phyloP scores from a whole-genome alignment of 2,797 vertebrate species.

The Aphelocoma californica region DNA sequence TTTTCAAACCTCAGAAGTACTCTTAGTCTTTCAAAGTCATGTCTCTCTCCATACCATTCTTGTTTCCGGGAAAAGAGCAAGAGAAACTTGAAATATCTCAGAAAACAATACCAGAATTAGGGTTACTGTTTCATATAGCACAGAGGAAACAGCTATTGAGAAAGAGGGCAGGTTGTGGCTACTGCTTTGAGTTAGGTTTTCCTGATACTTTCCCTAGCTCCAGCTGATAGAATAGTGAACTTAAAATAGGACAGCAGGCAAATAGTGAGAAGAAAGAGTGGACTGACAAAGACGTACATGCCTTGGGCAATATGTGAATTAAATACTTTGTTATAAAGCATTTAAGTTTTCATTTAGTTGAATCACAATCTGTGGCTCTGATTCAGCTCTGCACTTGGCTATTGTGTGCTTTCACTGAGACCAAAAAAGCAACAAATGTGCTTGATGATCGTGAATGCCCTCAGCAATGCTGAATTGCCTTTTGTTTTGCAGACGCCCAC shows the following conservation, averaged over 20 bases:
- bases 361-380: not conserved
- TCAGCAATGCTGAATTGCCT: not conserved
- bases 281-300: not conserved
- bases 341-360: not conserved
- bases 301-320: not conserved
- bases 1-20: not conserved
- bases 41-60: not conserved
- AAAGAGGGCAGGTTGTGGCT: not conserved
- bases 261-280: not conserved
- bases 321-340: not conserved
- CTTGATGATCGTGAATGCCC: not conserved
- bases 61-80: not conserved
- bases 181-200: not conserved
- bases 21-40: not conserved
- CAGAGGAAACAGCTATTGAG: not conserved
- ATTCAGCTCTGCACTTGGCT: not conserved
- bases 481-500: not conserved
- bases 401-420: not conserved
- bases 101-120: not conserved
- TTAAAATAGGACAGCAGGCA: not conserved
- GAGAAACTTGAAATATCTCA: not conserved
- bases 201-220: not conserved
- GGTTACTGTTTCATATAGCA: not conserved
- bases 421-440: not conserved
- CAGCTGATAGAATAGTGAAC: not conserved